Conservation (phyloP, 2,797 vertebrate genomes). For the Lateolabrax maculatus region DNA sequence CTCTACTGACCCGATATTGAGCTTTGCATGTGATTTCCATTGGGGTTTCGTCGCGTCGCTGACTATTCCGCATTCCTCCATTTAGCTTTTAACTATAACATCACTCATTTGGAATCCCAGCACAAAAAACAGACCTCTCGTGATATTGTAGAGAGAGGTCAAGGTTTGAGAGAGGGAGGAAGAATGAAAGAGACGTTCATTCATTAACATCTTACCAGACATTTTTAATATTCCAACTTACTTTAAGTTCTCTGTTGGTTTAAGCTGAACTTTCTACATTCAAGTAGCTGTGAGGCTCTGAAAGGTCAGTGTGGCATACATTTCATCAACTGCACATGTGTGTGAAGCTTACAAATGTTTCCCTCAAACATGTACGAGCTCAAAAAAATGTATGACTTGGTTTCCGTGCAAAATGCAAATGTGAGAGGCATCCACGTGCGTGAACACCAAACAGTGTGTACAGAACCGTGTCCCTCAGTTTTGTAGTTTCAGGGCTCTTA, state of each 20-base stretch:
- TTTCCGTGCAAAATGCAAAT: not conserved
- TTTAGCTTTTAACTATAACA: constrained; percentile 2
- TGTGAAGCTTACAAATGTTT: constrained; percentile 13
- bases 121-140: not conserved
- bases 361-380: not conserved
- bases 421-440: not conserved
- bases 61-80: not conserved
- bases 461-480: not conserved
- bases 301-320: constrained; percentile 26
- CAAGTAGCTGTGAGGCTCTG: constrained; percentile 3
- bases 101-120: not conserved
- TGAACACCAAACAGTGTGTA: not conserved
- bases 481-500: not conserved
- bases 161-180: not conserved
- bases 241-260: not conserved
- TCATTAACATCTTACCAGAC: not conserved
- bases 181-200: not conserved
- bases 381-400: not conserved
- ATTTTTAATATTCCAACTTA: not conserved
- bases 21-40: constrained; percentile 35
- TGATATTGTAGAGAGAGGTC: not conserved
- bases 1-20: constrained; percentile 6
- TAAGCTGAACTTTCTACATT: not conserved
- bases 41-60: constrained; percentile 21
- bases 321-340: constrained; percentile 10